Evolutionary conservation across 37 sponge, comb jelly and placozoan genomes (phyloP).

Genomic region (Theonella swinhoei): DNA sequence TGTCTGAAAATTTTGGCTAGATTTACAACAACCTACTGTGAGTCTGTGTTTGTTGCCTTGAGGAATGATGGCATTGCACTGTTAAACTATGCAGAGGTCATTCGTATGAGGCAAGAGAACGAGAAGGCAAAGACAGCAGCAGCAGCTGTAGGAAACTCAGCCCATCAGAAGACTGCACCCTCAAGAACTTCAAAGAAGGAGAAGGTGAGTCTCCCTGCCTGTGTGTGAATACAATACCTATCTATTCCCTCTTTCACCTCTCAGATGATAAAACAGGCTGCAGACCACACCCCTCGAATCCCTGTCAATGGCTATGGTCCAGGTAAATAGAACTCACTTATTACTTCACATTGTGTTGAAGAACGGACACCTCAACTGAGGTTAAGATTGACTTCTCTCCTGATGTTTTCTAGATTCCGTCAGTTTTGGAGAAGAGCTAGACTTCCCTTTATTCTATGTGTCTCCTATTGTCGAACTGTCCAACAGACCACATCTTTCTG

Average conservation of each 20-base stretch:
- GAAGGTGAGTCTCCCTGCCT: not conserved
- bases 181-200: slow-evolving; percentile 7
- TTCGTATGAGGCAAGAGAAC: not conserved
- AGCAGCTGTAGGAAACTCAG: not conserved
- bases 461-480: slow-evolving; percentile 65
- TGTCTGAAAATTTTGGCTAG: not conserved
- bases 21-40: not conserved
- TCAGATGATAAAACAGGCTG: not conserved
- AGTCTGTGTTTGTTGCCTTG: not conserved
- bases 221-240: not conserved
- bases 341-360: too few relatives aligned
- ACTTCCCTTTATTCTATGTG: slow-evolving; percentile 56
- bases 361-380: too few relatives aligned
- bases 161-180: not conserved
- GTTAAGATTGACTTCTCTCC: not conserved
- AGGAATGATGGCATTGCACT: not conserved
- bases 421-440: slow-evolving; percentile 60
- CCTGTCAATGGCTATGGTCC: slow-evolving; percentile 24
- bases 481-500: slow-evolving; percentile 33
- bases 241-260: not conserved
- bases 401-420: not conserved
- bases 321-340: not conserved
- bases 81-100: not conserved
- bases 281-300: not conserved
- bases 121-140: not conserved